Evolutionary conservation across 2,113 vertebrate genomes (phyloP), one percentile per base, ranked within the genome.

Genomic region (Passer domesticus): DNA sequence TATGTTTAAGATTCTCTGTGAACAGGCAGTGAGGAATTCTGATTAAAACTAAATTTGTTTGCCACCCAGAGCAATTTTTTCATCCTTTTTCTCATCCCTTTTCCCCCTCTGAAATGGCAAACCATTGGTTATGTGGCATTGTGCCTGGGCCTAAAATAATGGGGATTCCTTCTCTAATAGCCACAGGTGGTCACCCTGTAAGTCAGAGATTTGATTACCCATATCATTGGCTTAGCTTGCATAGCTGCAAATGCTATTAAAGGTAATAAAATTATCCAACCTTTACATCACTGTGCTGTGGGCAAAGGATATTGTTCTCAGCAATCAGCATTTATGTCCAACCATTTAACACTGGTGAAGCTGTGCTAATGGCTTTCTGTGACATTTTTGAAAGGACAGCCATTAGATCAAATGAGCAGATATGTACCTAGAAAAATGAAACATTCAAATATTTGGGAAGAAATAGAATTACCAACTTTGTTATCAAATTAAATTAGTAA

Each of bases 321-420:
- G 94, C 93, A 95, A 97, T 96, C 96, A 94, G 91, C 91, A 85
- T 97, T 96, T 95, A 94, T 14, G 31, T 94, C 94, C 95, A 87
- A 58, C 90, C 83, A 94, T 97, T 97, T 97, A 96, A 91, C 92
- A 95, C 87, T 85, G 82, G 69, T 75, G 83, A 67, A 93, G 86
- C 76, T 86, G 64, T 66, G 85, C 81, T 96, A 96, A 96, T 97
- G 81, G 90, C 37, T 94, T 70, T 91, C 75, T 56, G 69, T 96
- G 96, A 96, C 96, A 97, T 97, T 97, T 97, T 95, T 56, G 5
- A 97, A 97, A 97, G 96, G 95, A 96, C 96, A 96, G 35, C 75
- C 70, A 14, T 95, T 97, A 94, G 89, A 97, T 96, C 77, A 94
- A 95, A 96, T 6, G 52, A 92, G 70, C 66, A 87, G 90, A 80